Evolutionary conservation across 1,140 invertebrate genomes (phyloP), one percentile per base, ranked within the genome.

Genomic region (Ips typographus): DNA sequence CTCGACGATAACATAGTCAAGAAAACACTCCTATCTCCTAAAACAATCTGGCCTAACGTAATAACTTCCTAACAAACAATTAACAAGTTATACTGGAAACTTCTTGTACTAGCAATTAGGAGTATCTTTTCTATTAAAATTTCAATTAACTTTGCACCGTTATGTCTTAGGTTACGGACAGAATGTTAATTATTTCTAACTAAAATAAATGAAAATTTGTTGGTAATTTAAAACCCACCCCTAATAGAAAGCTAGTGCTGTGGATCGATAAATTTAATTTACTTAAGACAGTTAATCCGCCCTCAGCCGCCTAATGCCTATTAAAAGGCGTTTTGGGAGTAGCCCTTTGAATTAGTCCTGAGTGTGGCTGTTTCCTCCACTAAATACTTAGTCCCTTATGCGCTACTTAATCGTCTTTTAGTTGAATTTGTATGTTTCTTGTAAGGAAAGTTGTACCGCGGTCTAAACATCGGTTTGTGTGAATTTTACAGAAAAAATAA

Each of bases 241-340:
- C 47, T 47, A 63, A 63, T 63, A 63, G 61, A 63, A 63, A 63
- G 61, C 61, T 63, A 52, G 61, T 63, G 61, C 49, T 22, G 52
- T 42, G 52, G 71, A 75, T 74, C 74, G 73, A 75, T 75, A 74
- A 71, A 74, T 75, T 74, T 75, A 75, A 75, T 74, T 74, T 70
- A 70, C 49, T 70, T 70, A 70, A 70, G 68, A 70, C 61, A 64
- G 42, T 64, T 64, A 70, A 70, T 63, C 60, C 61, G 42, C 61
- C 39, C 51, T 53, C 43, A 70, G 53, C 73, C 72, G 68, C 65
- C 68, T 74, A 76, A 77, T 71, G 74, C 73, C 76, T 70, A 72
- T 76, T 73, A 77, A 77, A 77, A 74, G 75, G 73, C 76, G 75
- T 76, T 75, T 71, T 42, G 43, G 68, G 58, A 57, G 73, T 67